Evolutionary conservation across 2,888 invertebrate species (phyloP), one percentile per base, ranked within the genome.

Genomic region (Drosophila monieri): DNA sequence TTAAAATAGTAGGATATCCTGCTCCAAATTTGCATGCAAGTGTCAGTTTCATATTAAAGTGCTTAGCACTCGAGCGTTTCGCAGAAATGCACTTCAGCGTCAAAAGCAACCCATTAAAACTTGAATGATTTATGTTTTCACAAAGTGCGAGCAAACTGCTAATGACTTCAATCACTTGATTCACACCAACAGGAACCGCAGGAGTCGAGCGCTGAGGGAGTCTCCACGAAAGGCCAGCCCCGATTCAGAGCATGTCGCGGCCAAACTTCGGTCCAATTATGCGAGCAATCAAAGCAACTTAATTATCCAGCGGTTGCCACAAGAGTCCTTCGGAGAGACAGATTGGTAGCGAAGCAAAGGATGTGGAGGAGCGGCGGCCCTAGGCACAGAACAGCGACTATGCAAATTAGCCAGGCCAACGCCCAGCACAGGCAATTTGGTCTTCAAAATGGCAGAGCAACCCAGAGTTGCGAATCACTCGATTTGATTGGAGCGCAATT

Each of bases 351-450:
- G n/a, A 37, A 43, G 21, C 35, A 14, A 57, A 61, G 57, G 18
- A 27, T 9, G 4, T 6, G 51, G n/a, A 18, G 43, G 30, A 12
- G 41, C 14, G 10, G 37, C 25, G 12, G 46, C n/a, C 25, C 54
- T 46, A 41, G 46, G 25, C n/a, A 14, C 35, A 51, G 15, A 44
- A n/a, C 35, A 43, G 23, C 23, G 37, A 52, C 23, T 44, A 56
- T 62, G 76, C 77, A 61, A 80, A 72, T 76, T 59, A 68, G 56
- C 32, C 15, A 43, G 58, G 5, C 21, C 39, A 25, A 41, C 21
- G 43, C 8, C 10, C 23, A 23, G 14, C 35, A 15, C n/a, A 14
- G 37, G 44, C 52, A 25, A 69, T 35, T 21, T 18, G n/a, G 37
- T 23, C 46, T 30, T 27, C 47, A 43, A 21, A 53, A 64, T 73